Percentiles rank a stretch among this genome's conserved stretches.
Conservation (phyloP, 2,113 vertebrate species). For the Bubo bubo region DNA sequence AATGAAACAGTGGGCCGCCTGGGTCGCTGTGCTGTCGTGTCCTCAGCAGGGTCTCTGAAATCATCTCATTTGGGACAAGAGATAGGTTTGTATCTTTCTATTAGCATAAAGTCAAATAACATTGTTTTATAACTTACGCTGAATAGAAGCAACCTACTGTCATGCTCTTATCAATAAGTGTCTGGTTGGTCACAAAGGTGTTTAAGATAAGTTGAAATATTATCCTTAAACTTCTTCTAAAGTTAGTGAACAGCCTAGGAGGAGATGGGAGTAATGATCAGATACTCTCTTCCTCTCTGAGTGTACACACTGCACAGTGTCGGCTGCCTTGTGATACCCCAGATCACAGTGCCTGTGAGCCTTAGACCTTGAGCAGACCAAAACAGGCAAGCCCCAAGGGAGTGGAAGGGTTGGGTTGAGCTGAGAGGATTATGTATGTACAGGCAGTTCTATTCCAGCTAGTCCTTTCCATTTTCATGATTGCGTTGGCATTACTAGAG, state of each 20-base stretch:
- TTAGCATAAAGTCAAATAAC: neutral
- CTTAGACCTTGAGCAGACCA: neutral
- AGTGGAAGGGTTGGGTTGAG: neutral
- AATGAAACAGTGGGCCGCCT: slow-evolving; percentile 65
- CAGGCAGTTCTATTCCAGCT: neutral
- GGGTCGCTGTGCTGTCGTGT: slow-evolving; percentile 78
- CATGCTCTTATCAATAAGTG: neutral
- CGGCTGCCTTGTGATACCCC: neutral
- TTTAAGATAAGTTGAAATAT: neutral
- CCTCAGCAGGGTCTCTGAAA: slow-evolving; percentile 81
- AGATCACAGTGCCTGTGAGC: neutral
- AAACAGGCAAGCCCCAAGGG: neutral
- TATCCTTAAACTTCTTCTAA: neutral
- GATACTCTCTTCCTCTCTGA: neutral
- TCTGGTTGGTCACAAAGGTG: neutral
- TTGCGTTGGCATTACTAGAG: rapidly evolving
- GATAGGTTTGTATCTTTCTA: slow-evolving; percentile 76
- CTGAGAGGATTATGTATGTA: neutral
- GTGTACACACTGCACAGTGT: rapidly evolving
- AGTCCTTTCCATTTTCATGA: neutral
- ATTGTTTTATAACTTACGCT: neutral
- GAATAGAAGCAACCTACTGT: neutral
- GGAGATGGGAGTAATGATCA: neutral
- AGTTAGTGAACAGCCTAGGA: neutral
- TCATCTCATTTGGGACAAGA: slow-evolving; percentile 77